A percentile compares a stretch with the other conserved stretches of the same genome.
These are phyloP conservation scores for Andrena praecox DNA, from an alignment of 2,888 invertebrate species.

Conservation along the genomic window DNA sequence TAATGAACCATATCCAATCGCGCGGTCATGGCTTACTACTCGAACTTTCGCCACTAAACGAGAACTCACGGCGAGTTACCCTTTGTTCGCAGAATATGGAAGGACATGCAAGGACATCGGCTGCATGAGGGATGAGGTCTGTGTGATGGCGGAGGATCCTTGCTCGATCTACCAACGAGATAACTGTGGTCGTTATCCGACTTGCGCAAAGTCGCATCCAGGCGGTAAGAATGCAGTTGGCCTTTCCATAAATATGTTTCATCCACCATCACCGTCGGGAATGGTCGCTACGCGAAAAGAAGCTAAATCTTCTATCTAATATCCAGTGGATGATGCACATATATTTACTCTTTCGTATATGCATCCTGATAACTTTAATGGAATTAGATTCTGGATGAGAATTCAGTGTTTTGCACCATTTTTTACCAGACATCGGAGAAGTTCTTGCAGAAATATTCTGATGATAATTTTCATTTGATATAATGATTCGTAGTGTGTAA, in stretches of 20 bases:
- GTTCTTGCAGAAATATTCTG: no score
- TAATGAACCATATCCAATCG: conserved; percentile 52
- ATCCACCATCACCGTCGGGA: conserved; percentile 7
- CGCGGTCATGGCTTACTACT: conserved; percentile 28
- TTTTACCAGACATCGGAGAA: no score
- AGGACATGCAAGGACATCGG: conserved; percentile 92
- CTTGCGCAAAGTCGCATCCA: conserved; percentile 87
- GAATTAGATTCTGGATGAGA: no score
- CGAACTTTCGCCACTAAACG: conserved; percentile 53
- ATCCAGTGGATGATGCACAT: neutral
- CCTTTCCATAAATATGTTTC: conserved; percentile 42
- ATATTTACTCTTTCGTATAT: no score
- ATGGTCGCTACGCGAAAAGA: neutral
- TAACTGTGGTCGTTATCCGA: conserved; percentile 89
- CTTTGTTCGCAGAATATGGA: conserved; percentile 89
- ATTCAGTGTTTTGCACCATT: no score
- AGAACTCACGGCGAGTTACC: conserved; percentile 12
- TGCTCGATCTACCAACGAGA: conserved; percentile 87
- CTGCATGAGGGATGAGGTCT: conserved; percentile 90
- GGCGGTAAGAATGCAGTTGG: conserved; percentile 81
- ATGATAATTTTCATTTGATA: no score
- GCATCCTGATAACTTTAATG: no score
- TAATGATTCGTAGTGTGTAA: no score
- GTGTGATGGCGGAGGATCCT: conserved; percentile 90
- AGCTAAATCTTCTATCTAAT: neutral